A percentile compares a stretch with the other conserved stretches of the same genome.
Conservation (phyloP, 2,888 invertebrate genomes). For the Ethmia dodecea region DNA sequence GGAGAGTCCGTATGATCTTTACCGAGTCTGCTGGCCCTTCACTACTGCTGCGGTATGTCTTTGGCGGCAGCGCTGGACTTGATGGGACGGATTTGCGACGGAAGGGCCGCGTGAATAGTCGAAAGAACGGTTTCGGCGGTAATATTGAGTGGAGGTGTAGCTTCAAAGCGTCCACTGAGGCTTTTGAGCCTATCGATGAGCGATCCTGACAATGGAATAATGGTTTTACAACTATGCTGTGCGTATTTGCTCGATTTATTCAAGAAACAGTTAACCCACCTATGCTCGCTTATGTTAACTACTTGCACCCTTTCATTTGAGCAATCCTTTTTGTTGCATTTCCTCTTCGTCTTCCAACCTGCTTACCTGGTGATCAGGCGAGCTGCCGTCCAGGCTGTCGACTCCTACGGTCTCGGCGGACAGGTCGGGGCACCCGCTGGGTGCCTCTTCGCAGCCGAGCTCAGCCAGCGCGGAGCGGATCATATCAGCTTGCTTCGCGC, state of each 20-base stretch:
- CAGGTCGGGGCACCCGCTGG: constrained; percentile 90
- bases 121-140: constrained; percentile 79
- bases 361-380: constrained; percentile 81
- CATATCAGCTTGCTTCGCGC: constrained; percentile 88
- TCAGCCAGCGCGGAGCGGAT: constrained; percentile 91
- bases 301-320: no score
- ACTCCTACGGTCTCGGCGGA: constrained; percentile 84
- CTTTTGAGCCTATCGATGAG: constrained; percentile 71
- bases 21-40: constrained; percentile 70
- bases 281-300: no score
- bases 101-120: constrained; percentile 82
- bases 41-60: constrained; percentile 69
- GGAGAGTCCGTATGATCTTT: constrained; percentile 49
- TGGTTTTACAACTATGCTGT: neutral
- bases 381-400: constrained; percentile 79
- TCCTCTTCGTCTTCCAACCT: no score
- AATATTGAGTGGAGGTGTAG: constrained; percentile 76
- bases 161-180: constrained; percentile 70
- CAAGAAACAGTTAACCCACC: no score
- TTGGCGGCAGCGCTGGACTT: constrained; percentile 79
- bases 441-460: constrained; percentile 91
- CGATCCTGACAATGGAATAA: constrained; percentile 62
- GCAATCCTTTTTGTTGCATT: no score
- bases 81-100: constrained; percentile 82
- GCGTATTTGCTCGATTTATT: no score